Conservation (phyloP, 2,113 vertebrate species). For the Phyllostomus hastatus region DNA sequence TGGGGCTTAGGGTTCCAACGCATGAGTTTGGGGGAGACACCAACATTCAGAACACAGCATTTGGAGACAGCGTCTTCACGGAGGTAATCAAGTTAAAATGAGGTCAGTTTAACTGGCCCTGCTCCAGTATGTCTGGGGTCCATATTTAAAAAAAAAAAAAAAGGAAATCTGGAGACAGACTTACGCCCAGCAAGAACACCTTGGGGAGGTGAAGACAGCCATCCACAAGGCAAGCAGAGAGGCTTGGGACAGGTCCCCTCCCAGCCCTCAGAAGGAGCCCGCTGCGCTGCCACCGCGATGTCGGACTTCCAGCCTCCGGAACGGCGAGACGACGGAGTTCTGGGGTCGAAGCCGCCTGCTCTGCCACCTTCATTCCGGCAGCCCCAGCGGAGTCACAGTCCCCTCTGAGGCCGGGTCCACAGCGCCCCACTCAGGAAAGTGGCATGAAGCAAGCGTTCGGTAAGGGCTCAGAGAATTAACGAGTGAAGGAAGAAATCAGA, state of each 20-base stretch:
- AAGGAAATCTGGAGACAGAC: background rate
- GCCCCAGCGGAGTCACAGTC: background rate
- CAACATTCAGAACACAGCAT: background rate
- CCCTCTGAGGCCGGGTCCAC: background rate
- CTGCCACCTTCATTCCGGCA: background rate
- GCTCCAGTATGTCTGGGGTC: background rate
- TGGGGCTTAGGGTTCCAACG: background rate
- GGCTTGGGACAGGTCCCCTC: background rate
- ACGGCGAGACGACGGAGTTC: no score
- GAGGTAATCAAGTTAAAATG: background rate
- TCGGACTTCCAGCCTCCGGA: background rate
- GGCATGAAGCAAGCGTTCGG: no score
- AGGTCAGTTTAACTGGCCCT: no score
- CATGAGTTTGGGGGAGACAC: background rate
- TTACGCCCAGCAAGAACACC: no score
- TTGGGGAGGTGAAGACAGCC: no score
- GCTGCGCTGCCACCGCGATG: accelerated
- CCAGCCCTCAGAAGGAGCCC: no score
- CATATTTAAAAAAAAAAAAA: no score
- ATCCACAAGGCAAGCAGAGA: no score
- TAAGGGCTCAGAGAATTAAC: background rate
- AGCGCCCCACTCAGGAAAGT: background rate
- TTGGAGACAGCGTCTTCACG: background rate
- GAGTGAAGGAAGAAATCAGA: background rate
- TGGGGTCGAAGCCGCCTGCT: accelerated